Conservation (phyloP, 1,140 invertebrate genomes). For the Papilio helenus region DNA sequence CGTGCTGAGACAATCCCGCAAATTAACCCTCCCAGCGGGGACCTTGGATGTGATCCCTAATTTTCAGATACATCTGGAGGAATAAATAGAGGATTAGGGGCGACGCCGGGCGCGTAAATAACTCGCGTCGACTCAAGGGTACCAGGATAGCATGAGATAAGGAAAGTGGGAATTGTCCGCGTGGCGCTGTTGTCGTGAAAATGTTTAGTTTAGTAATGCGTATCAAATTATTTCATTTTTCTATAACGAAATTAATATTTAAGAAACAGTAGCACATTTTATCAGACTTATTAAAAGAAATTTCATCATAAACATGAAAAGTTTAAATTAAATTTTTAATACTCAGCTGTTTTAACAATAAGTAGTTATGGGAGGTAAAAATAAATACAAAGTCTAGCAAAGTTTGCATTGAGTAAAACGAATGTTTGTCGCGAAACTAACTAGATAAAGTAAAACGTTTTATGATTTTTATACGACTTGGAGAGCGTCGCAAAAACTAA, state of each 20-base stretch:
- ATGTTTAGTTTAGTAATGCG: not conserved
- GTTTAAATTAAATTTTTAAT: not conserved
- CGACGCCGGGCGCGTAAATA: conserved; percentile 75
- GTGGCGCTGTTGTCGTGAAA: conserved; percentile 4
- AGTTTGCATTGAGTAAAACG: not conserved
- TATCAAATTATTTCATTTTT: not conserved
- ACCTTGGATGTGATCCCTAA: conserved; percentile 74
- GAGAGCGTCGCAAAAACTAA: conserved; percentile 17
- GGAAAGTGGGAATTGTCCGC: conserved; percentile 62
- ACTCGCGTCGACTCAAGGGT: conserved; percentile 61
- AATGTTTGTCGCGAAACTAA: conserved; percentile 15
- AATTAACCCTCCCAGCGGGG: conserved; percentile 73
- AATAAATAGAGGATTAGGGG: conserved; percentile 82
- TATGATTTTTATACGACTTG: conserved; percentile 28
- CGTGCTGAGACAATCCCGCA: conserved; percentile 56
- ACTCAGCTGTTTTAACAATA: not conserved
- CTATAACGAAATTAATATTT: not conserved
- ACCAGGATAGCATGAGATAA: conserved; percentile 64
- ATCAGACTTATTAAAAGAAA: not conserved
- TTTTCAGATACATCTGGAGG: conserved; percentile 81
- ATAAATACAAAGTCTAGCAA: not conserved
- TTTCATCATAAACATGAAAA: not conserved
- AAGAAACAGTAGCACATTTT: not conserved
- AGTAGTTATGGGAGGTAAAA: not conserved
- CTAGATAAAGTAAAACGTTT: conserved; percentile 29